Conservation (phyloP, 2,888 invertebrate species). For the Listrodromus nycthemerus region DNA sequence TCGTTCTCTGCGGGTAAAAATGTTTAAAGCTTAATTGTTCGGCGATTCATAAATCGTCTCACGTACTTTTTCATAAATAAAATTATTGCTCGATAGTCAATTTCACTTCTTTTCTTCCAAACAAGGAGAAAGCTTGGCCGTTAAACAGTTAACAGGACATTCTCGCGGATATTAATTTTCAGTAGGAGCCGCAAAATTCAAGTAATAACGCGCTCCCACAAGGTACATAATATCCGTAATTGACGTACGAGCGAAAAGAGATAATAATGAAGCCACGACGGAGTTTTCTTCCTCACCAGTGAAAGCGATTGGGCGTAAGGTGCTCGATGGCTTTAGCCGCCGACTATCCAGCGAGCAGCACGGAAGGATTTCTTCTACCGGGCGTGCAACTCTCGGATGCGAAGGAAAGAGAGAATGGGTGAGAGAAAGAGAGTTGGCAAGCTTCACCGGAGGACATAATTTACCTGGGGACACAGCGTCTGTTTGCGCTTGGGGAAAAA, state of each 20-base stretch:
- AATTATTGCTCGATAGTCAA: too few species aligned
- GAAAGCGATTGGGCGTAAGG: constrained; percentile 28
- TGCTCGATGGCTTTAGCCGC: constrained; percentile 37
- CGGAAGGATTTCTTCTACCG: constrained; percentile 42
- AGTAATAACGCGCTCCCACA: background rate
- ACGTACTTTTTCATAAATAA: too few species aligned
- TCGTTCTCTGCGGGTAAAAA: too few species aligned
- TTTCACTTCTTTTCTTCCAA: too few species aligned
- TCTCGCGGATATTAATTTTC: background rate
- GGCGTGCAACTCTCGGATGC: constrained; percentile 24
- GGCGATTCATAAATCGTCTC: background rate
- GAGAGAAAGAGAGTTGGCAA: constrained; percentile 41
- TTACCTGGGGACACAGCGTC: constrained; percentile 74
- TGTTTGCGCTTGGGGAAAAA: constrained; percentile 46
- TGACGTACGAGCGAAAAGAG: constrained; percentile 4
- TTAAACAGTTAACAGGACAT: background rate
- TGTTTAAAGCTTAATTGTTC: background rate
- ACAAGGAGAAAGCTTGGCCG: too few species aligned
- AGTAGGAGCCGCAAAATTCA: background rate
- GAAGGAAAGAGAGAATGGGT: constrained; percentile 21
- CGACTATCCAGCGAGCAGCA: background rate
- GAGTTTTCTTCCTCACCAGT: constrained; percentile 9
- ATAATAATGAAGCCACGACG: constrained; percentile 37
- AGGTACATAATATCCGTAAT: background rate
- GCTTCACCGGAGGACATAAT: constrained; percentile 76